Percentiles rank a stretch among this genome's conserved stretches.
Conservation (phyloP, 2,888 invertebrate genomes). For the Pyrochroa serraticornis region DNA sequence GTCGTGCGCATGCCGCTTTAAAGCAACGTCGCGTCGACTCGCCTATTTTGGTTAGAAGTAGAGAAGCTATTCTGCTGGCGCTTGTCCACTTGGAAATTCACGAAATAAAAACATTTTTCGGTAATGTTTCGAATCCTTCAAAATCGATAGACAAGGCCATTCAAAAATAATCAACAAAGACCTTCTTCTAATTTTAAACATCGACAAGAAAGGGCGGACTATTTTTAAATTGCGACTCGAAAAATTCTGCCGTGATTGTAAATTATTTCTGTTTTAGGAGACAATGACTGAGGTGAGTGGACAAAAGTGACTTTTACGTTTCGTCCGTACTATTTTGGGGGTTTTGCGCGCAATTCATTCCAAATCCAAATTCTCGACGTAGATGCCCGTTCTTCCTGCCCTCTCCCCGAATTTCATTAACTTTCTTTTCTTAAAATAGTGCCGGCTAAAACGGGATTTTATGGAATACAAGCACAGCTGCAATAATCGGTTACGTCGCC, state of each 20-base stretch:
- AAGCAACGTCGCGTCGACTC: constrained; percentile 24
- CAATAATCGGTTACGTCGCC: background rate
- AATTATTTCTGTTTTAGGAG: background rate
- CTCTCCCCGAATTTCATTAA: constrained; percentile 3
- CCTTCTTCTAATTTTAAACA: too few relatives aligned
- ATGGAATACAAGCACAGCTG: background rate
- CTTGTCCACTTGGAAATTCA: constrained; percentile 29
- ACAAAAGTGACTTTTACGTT: constrained; percentile 13
- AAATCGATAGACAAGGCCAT: constrained; percentile 4
- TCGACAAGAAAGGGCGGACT: too few relatives aligned
- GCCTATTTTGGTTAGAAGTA: constrained; percentile 37
- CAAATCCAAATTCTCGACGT: background rate
- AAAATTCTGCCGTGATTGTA: background rate
- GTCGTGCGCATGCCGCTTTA: constrained; percentile 26
- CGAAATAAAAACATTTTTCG: constrained; percentile 11
- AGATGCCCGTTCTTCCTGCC: constrained; percentile 2
- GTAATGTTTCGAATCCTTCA: background rate
- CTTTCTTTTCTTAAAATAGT: constrained; percentile 20
- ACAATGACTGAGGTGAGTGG: background rate
- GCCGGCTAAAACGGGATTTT: constrained; percentile 3
- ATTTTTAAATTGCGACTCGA: background rate
- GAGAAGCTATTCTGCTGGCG: constrained; percentile 25
- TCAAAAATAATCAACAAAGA: too few relatives aligned
- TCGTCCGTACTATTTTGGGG: constrained; percentile 4
- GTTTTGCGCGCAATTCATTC: constrained; percentile 16